phyloP scores from a whole-genome alignment of 2,113 vertebrate species.

The Hassar affinis region DNA sequence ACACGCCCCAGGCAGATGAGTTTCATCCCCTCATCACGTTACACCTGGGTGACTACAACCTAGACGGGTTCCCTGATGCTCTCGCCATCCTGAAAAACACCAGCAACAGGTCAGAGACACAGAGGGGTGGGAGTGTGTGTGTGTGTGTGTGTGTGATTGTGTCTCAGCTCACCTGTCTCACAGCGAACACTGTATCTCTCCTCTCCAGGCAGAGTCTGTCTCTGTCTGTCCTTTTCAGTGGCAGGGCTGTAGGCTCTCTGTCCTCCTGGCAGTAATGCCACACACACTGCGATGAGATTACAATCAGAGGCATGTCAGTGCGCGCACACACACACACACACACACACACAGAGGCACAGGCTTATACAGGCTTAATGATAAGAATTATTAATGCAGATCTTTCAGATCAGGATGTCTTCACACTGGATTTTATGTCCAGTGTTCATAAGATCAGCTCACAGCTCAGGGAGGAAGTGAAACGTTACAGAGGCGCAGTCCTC shows the following conservation, averaged over 20 bases:
- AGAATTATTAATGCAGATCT: not conserved
- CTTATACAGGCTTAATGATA: not conserved
- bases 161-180: not conserved
- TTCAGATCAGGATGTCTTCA: not conserved
- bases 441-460: not conserved
- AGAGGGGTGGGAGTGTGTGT: not conserved
- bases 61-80: conserved; percentile 96
- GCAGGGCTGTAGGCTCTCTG: not conserved
- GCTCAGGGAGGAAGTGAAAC: not conserved
- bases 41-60: conserved; percentile 95
- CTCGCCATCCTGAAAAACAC: conserved; percentile 86
- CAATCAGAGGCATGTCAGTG: not conserved
- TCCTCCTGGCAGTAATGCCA: not conserved
- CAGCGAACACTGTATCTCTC: not conserved
- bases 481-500: not conserved
- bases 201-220: not conserved
- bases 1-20: conserved; percentile 44
- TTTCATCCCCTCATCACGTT: conserved; percentile 78
- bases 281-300: conserved; percentile 6
- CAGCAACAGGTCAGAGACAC: conserved; percentile 79
- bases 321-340: not conserved
- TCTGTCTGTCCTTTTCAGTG: not conserved
- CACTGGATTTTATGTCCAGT: not conserved
- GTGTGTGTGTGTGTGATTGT: not conserved
- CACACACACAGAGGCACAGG: not conserved